These are phyloP conservation scores for Heliocidaris tuberculata DNA, from an alignment of 35 echinoderm and acorn worm genomes.

Conservation along the genomic window DNA sequence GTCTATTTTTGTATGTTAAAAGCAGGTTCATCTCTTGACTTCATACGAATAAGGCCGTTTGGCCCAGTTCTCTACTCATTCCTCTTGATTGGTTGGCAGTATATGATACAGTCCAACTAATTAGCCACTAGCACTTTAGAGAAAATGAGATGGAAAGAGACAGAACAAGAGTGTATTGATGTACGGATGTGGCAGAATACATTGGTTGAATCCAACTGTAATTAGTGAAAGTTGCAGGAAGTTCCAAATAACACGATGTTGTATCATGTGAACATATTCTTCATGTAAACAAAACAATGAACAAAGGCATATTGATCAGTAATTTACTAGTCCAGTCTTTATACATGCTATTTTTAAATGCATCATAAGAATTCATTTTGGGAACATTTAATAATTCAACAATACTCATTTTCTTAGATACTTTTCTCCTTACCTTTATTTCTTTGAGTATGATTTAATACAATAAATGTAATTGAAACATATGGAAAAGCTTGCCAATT, in stretches of 20 bases:
- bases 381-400: too few relatives aligned
- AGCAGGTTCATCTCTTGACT: background rate
- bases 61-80: too few relatives aligned
- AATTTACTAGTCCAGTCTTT: too few relatives aligned
- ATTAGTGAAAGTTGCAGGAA: background rate
- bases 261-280: background rate
- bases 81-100: background rate
- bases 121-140: background rate
- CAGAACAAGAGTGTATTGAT: background rate
- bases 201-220: too few relatives aligned
- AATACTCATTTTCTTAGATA: too few relatives aligned
- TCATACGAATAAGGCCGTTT: too few relatives aligned
- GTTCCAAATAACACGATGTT: background rate
- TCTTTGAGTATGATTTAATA: too few relatives aligned
- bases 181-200: background rate
- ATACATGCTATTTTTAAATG: too few relatives aligned
- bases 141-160: background rate
- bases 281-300: background rate
- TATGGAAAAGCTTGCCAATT: too few relatives aligned
- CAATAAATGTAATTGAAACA: too few relatives aligned
- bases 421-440: too few relatives aligned
- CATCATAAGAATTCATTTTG: too few relatives aligned
- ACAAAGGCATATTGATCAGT: background rate
- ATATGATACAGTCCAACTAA: background rate
- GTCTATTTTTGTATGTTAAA: background rate